phyloP scores from a whole-genome alignment of 2,888 invertebrate species.

The Globia sparganii region DNA sequence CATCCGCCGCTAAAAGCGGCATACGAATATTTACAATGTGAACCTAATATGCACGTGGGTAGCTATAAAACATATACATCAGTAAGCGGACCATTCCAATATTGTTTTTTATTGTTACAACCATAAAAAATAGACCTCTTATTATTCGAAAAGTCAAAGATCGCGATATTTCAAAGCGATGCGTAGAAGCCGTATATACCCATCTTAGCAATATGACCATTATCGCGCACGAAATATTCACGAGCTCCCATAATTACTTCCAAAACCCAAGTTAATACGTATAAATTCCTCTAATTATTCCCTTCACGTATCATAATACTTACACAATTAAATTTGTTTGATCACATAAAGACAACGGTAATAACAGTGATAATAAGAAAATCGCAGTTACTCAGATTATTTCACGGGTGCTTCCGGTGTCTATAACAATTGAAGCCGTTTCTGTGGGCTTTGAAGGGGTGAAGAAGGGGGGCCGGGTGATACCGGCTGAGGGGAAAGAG shows the following conservation, averaged over 20 bases:
- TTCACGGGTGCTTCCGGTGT: slow-evolving; percentile 56
- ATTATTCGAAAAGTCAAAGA: not conserved
- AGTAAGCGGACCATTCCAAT: not conserved
- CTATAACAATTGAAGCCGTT: slow-evolving; percentile 64
- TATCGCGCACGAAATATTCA: slow-evolving; percentile 25
- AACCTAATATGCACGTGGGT: too few relatives aligned
- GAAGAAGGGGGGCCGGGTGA: slow-evolving; percentile 5
- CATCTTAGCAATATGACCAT: slow-evolving; percentile 23
- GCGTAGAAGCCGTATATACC: not conserved
- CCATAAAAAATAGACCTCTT: not conserved
- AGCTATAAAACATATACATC: too few relatives aligned
- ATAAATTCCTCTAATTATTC: slow-evolving; percentile 53
- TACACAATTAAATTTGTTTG: slow-evolving; percentile 61
- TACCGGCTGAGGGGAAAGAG: slow-evolving; percentile 50
- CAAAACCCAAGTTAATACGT: slow-evolving; percentile 37
- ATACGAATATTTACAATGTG: too few relatives aligned
- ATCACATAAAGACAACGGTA: slow-evolving; percentile 52
- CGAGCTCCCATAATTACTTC: slow-evolving; percentile 35
- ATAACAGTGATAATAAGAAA: slow-evolving; percentile 57
- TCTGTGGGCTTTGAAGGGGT: slow-evolving; percentile 43
- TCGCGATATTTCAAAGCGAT: not conserved
- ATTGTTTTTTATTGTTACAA: not conserved
- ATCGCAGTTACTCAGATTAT: slow-evolving; percentile 57
- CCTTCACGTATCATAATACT: slow-evolving; percentile 51
- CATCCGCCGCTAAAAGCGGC: too few relatives aligned